phyloP scores from a whole-genome alignment of 2,888 invertebrate species.

The Euzetes globulus region DNA sequence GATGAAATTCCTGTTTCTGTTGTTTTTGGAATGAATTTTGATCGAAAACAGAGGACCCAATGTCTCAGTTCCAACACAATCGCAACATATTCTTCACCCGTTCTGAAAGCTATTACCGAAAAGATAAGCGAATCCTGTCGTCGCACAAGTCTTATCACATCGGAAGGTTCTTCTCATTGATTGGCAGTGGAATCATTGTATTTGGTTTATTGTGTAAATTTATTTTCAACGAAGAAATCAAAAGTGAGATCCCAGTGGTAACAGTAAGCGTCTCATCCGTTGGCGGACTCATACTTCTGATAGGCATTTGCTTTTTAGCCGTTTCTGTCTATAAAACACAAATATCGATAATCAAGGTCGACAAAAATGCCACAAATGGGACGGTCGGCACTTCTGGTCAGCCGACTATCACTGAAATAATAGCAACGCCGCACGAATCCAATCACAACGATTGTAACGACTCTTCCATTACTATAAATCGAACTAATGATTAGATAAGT shows the following conservation, averaged over 20 bases:
- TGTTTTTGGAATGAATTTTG: not conserved
- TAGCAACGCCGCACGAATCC: not conserved
- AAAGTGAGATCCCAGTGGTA: not conserved
- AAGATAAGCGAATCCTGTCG: constrained; percentile 17
- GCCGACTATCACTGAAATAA: not conserved
- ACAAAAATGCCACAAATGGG: not conserved
- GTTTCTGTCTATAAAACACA: constrained; percentile 9
- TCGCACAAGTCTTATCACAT: constrained; percentile 25
- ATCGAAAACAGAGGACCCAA: not conserved
- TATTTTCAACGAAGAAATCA: constrained; percentile 6
- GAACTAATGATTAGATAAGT: not conserved
- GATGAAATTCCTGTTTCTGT: too few relatives aligned
- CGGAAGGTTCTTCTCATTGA: constrained; percentile 29
- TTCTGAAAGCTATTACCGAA: constrained; percentile 4
- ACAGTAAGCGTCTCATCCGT: constrained; percentile 21
- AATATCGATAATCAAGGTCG: not conserved
- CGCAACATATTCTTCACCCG: constrained; percentile 18
- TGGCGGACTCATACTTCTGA: constrained; percentile 4
- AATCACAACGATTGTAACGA: not conserved
- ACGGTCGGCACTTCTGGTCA: not conserved
- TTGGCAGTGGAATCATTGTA: constrained; percentile 14
- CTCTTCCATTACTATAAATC: not conserved
- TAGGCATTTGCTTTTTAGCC: constrained; percentile 20
- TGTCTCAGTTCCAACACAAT: not conserved
- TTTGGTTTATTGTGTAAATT: constrained; percentile 33